Evolutionary conservation across 2,113 vertebrate species (phyloP), one percentile per base, ranked within the genome.

Genomic region (Saccopteryx leptura): DNA sequence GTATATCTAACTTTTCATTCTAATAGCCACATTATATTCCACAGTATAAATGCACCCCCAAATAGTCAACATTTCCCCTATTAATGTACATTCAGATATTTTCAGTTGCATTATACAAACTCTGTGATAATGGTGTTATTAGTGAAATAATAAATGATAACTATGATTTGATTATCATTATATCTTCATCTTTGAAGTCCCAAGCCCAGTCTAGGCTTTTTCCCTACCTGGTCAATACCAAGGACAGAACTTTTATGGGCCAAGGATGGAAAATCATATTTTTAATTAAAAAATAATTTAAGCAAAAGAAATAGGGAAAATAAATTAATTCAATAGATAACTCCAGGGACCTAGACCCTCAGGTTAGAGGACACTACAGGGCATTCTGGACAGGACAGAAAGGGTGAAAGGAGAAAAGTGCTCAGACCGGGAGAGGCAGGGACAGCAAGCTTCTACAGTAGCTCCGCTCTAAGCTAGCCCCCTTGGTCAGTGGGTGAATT

Each of bases 251-350:
- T 74, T 60, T 68, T 19, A 52, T 71, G 71, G 19, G 52, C 39
- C 14, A 90, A 93, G 19, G 15, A 74, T 48, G 9, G 46, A 96
- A 46, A 91, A 31, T 17, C 33, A 94, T 7, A 48, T 84, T 48
- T 80, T 72, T 65, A 91, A 61, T 17, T 52, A 90, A 18, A 72
- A 92, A 21, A 26, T 58, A 52, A 71, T 93, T 66, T 56, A 79
- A 87, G 31, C 11, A 71, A 4, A 79, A 92, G 84, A 83, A 87
- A 87, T 39, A 46, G 14, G n/a, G 48, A 28, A 82, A 83, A 82
- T 74, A 82, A 78, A 91, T 28, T n/a, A 91, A 60, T 39, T 83
- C 18, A 87, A 74, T 15, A 19, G 52, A 88, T 33, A 83, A 18
- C 33, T 52, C 9, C 24, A 83, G 11, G 21, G 54, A 58, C 21